A percentile compares a stretch with the other conserved stretches of the same genome.
Conservation (phyloP, 2,797 vertebrate genomes). For the Cryptoblepharus egeriae region DNA sequence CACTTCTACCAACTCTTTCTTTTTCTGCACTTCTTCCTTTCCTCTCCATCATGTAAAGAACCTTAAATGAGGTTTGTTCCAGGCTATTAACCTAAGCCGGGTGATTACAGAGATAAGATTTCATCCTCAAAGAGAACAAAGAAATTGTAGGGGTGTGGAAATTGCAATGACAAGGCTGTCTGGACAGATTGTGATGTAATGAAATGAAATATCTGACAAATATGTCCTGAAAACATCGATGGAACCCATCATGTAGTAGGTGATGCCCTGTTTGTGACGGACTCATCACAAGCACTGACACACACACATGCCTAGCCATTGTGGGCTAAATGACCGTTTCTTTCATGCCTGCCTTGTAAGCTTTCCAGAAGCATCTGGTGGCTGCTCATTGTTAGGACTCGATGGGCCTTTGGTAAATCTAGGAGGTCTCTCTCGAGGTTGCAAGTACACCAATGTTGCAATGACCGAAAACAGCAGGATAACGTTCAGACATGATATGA, state of each 20-base stretch:
- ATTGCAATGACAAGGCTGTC: slow-evolving; percentile 81
- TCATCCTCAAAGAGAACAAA: slow-evolving; percentile 78
- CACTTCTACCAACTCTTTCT: slow-evolving; percentile 60
- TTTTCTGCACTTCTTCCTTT: slow-evolving; percentile 44
- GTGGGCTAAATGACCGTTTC: neutral
- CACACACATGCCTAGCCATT: neutral
- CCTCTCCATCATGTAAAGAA: slow-evolving; percentile 67
- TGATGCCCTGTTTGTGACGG: neutral
- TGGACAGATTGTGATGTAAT: slow-evolving; percentile 72
- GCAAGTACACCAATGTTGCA: neutral
- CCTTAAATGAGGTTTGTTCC: slow-evolving; percentile 79
- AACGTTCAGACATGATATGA: neutral
- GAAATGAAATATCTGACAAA: slow-evolving; percentile 77
- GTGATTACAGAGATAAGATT: slow-evolving; percentile 78
- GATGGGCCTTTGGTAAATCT: too few species aligned
- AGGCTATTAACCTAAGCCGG: slow-evolving; percentile 80
- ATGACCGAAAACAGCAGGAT: neutral
- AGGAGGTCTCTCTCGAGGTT: neutral
- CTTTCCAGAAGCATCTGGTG: neutral
- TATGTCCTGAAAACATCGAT: slow-evolving; percentile 53
- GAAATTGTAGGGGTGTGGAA: slow-evolving; percentile 75
- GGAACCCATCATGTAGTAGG: neutral
- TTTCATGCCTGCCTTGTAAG: neutral
- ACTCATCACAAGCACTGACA: neutral
- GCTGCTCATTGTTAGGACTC: neutral